These are phyloP conservation scores for Phrynocephalus forsythii DNA, from an alignment of 2,797 vertebrate species.

Conservation along the genomic window DNA sequence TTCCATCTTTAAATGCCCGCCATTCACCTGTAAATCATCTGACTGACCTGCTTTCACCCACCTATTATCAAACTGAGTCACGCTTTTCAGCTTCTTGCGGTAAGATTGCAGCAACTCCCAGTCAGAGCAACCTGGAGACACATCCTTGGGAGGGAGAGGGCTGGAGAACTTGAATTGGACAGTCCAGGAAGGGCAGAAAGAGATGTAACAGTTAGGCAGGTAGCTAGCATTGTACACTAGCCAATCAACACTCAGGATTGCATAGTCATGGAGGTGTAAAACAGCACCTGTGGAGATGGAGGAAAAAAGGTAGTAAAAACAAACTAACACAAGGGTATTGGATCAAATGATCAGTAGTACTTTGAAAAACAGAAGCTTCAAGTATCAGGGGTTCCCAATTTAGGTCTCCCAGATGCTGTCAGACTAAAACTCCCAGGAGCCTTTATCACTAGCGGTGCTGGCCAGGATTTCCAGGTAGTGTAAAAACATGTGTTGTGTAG, in stretches of 20 bases:
- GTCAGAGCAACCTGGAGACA: slow-evolving; percentile 72
- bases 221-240: slow-evolving; percentile 89
- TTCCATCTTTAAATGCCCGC: not conserved
- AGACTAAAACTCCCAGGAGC: no score
- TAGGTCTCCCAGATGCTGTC: no score
- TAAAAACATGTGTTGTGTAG: no score
- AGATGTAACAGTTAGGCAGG: slow-evolving; percentile 86
- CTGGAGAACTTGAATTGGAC: slow-evolving; percentile 84
- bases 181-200: slow-evolving; percentile 70
- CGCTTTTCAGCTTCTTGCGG: slow-evolving; percentile 74
- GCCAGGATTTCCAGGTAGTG: no score
- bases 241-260: slow-evolving; percentile 84
- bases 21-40: not conserved
- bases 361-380: slow-evolving; percentile 20
- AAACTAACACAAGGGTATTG: not conserved
- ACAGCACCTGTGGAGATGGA: slow-evolving; percentile 80
- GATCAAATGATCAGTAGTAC: not conserved
- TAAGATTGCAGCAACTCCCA: slow-evolving; percentile 85
- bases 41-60: slow-evolving; percentile 49
- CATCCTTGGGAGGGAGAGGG: slow-evolving; percentile 56
- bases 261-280: slow-evolving; percentile 87
- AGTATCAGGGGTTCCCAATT: not conserved
- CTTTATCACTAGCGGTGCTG: no score
- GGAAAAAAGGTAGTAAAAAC: not conserved
- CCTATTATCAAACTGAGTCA: slow-evolving; percentile 85